phyloP scores from a whole-genome alignment of 2,797 vertebrate species.

The Diceros bicornis region DNA sequence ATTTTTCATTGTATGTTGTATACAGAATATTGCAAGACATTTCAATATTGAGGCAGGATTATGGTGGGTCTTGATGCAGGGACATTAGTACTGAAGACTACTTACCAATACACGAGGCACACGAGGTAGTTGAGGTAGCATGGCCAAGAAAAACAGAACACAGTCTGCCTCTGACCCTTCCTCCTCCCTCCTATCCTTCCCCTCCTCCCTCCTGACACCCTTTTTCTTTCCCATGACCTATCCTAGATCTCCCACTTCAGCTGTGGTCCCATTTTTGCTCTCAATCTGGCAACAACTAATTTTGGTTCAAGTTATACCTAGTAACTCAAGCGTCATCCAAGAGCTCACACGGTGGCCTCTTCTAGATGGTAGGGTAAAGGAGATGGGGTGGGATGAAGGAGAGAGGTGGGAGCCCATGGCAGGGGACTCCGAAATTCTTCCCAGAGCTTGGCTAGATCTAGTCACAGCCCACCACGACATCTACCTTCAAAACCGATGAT shows the following conservation, averaged over 20 bases:
- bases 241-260: background rate
- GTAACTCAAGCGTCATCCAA: too few relatives aligned
- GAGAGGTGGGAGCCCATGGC: too few relatives aligned
- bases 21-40: background rate
- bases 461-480: background rate
- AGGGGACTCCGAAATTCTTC: fast-evolving
- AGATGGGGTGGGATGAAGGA: background rate
- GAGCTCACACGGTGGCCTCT: background rate
- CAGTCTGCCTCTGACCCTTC: too few relatives aligned
- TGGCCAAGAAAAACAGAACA: background rate
- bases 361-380: too few relatives aligned
- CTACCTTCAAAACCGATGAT: background rate
- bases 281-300: background rate
- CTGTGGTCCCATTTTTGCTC: background rate
- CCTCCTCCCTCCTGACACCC: background rate
- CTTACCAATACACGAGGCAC: background rate
- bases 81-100: too few relatives aligned
- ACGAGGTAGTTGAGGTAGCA: fast-evolving
- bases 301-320: background rate
- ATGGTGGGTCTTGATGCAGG: background rate
- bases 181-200: fast-evolving
- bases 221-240: background rate
- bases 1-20: background rate
- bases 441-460: background rate
- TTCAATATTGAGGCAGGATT: background rate